Conservation (phyloP, 2,113 vertebrate species). For the Dromiciops gliroides region DNA sequence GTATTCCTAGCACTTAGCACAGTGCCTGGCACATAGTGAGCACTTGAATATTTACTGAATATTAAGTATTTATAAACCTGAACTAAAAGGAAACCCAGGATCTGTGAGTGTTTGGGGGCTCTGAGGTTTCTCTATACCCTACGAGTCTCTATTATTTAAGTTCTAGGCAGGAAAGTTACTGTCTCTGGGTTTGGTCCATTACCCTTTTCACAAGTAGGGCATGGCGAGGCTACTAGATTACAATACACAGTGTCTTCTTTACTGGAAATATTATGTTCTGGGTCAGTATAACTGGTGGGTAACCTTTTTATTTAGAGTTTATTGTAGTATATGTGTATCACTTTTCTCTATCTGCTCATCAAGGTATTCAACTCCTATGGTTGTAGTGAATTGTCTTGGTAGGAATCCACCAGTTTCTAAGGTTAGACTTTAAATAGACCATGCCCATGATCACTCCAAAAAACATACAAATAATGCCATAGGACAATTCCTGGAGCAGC, state of each 20-base stretch:
- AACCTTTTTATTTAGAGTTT: not conserved
- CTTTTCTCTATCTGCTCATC: not conserved
- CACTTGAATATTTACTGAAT: not conserved
- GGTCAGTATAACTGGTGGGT: not conserved
- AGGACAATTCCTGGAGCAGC: too few relatives aligned
- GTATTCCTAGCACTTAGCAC: not conserved
- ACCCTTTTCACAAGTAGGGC: not conserved
- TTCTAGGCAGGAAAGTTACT: not conserved
- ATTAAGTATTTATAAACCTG: not conserved
- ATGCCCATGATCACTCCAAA: too few relatives aligned
- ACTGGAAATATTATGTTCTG: not conserved
- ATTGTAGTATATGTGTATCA: not conserved
- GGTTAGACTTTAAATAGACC: not conserved
- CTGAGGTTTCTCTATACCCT: not conserved
- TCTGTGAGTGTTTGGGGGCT: not conserved
- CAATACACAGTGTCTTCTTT: not conserved
- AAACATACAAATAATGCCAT: too few relatives aligned
- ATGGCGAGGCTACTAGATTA: not conserved
- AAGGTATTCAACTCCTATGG: not conserved
- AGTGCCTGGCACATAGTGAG: not conserved
- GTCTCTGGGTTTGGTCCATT: not conserved
- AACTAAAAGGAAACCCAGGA: not conserved
- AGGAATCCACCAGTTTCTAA: not conserved
- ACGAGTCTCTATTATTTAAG: not conserved
- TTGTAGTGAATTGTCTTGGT: not conserved